These are phyloP conservation scores for Elmis aenea DNA, from an alignment of 2,888 invertebrate species.

Conservation along the genomic window DNA sequence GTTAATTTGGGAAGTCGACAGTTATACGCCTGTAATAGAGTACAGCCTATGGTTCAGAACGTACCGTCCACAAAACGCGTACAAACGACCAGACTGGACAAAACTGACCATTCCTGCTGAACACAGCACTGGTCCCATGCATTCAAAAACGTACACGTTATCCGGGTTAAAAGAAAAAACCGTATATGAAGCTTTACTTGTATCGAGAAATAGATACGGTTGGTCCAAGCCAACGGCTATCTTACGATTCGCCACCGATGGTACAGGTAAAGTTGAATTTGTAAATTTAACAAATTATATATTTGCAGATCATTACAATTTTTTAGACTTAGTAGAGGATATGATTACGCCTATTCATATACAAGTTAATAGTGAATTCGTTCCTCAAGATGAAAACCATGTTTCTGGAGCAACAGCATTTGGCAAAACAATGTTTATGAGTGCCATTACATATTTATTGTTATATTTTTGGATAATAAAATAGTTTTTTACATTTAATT, in stretches of 20 bases:
- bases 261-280: slow-evolving; percentile 65
- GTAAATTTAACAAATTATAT: slow-evolving; percentile 1
- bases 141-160: slow-evolving; percentile 70
- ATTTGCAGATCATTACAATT: background rate
- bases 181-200: slow-evolving; percentile 71
- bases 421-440: no score
- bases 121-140: slow-evolving; percentile 63
- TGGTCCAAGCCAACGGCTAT: slow-evolving; percentile 76
- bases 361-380: no score
- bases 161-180: slow-evolving; percentile 68
- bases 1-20: slow-evolving; percentile 81
- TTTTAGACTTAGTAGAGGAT: slow-evolving; percentile 37
- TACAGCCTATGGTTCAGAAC: slow-evolving; percentile 58
- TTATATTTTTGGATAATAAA: no score
- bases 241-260: slow-evolving; percentile 70
- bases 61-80: slow-evolving; percentile 47
- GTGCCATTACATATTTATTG: no score
- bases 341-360: slow-evolving; percentile 39
- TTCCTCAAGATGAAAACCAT: no score
- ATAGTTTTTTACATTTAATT: no score
- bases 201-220: slow-evolving; percentile 80
- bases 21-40: slow-evolving; percentile 73
- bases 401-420: no score
- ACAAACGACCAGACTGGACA: slow-evolving; percentile 57
- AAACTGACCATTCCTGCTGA: slow-evolving; percentile 67